Percentiles rank a stretch among this genome's conserved stretches.
Evolutionary conservation across 2,888 invertebrate species (phyloP).

Genomic region (Mythimna lalbum): DNA sequence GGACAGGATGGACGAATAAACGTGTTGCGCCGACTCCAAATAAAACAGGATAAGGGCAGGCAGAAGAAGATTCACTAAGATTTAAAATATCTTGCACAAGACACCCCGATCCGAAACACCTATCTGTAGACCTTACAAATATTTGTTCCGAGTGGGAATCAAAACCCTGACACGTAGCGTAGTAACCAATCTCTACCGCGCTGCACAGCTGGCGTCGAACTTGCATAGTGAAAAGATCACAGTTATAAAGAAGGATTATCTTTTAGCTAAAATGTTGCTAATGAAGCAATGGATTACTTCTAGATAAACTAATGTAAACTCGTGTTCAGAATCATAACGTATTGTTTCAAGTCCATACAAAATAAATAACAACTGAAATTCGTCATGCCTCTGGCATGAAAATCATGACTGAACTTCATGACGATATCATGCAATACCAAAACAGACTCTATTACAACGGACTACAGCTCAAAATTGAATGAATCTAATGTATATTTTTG

Average conservation of each 20-base stretch:
- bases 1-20: no score
- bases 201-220: no score
- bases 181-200: no score
- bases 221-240: no score
- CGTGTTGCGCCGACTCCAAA: no score
- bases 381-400: constrained; percentile 19
- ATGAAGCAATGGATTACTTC: not conserved
- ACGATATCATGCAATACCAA: not conserved
- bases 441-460: constrained; percentile 11
- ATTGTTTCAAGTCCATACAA: constrained; percentile 6
- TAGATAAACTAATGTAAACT: not conserved
- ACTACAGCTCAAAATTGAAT: constrained; percentile 9
- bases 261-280: not conserved
- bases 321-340: not conserved
- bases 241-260: not conserved
- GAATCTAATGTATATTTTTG: constrained; percentile 18
- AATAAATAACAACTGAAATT: constrained; percentile 1
- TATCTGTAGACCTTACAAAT: no score
- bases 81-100: no score
- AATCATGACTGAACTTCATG: constrained; percentile 34
- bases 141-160: no score
- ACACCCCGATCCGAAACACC: no score
- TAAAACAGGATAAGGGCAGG: no score
- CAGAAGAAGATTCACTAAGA: no score
- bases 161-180: no score